Conservation (phyloP, 2,113 vertebrate genomes). For the Smithornis capensis region DNA sequence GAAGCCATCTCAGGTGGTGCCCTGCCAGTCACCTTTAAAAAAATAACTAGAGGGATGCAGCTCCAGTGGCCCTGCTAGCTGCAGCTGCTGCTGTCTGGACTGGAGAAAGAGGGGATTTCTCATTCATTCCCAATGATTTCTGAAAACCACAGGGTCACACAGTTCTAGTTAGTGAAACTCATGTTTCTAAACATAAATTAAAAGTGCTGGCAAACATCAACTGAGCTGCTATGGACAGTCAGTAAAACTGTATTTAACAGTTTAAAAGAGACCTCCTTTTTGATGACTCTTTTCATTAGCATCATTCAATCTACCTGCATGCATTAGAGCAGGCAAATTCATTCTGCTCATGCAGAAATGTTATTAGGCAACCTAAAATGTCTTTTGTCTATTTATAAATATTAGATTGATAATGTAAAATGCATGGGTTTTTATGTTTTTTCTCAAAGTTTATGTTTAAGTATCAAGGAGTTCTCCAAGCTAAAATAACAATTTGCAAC, state of each 20-base stretch:
- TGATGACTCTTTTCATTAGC: neutral
- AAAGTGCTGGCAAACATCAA: neutral
- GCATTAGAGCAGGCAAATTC: neutral
- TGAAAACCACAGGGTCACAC: neutral
- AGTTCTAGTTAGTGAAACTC: neutral
- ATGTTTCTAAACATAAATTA: neutral
- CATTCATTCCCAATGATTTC: neutral
- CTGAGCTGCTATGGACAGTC: neutral
- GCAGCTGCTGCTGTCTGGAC: neutral
- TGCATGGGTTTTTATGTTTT: neutral
- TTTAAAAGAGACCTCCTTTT: neutral
- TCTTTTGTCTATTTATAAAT: neutral
- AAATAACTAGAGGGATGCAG: neutral
- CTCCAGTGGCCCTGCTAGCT: neutral
- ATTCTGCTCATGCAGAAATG: neutral
- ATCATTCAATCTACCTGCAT: neutral
- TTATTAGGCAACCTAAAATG: neutral
- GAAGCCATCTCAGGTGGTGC: neutral
- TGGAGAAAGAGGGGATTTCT: neutral
- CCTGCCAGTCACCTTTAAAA: conserved; percentile 6
- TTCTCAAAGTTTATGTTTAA: neutral
- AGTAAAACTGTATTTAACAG: neutral
- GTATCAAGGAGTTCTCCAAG: neutral
- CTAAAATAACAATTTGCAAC: neutral
- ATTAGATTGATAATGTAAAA: neutral